These are phyloP conservation scores for Colistium nudipinnis DNA, from an alignment of 2,113 vertebrate genomes.

Conservation along the genomic window DNA sequence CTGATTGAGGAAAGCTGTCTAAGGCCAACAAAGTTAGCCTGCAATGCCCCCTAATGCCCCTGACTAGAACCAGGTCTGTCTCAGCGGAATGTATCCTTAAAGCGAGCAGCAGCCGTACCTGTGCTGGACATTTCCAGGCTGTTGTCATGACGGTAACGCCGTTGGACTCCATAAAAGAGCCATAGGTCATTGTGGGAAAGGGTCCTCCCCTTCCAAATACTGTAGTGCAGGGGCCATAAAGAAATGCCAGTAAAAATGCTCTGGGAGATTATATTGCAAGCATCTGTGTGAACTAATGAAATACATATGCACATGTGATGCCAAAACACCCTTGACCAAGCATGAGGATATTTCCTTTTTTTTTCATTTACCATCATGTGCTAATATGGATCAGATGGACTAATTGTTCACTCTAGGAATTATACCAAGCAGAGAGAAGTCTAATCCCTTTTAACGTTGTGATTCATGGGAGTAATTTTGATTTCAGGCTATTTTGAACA, in stretches of 20 bases:
- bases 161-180: slow-evolving; percentile 61
- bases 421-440: slow-evolving; percentile 6
- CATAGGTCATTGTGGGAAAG: slow-evolving; percentile 52
- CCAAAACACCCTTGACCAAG: slow-evolving; percentile 64
- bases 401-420: slow-evolving; percentile 33
- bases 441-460: slow-evolving; percentile 18
- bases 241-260: slow-evolving; percentile 73
- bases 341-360: slow-evolving; percentile 53
- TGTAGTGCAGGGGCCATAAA: slow-evolving; percentile 69
- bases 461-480: slow-evolving; percentile 3
- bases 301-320: slow-evolving; percentile 70
- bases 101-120: slow-evolving; percentile 32
- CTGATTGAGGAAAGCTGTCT: neutral
- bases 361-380: slow-evolving; percentile 46
- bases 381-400: slow-evolving; percentile 61
- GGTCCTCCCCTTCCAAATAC: slow-evolving; percentile 40
- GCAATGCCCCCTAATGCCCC: slow-evolving; percentile 54
- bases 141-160: slow-evolving; percentile 48
- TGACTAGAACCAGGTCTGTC: slow-evolving; percentile 38
- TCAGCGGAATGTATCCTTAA: slow-evolving; percentile 8
- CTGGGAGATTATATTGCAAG: slow-evolving; percentile 75
- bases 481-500: neutral
- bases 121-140: slow-evolving; percentile 30
- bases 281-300: slow-evolving; percentile 78
- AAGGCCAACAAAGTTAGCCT: slow-evolving; percentile 37